Percentiles rank a stretch among this genome's conserved stretches.
Evolutionary conservation across 2,113 vertebrate species (phyloP).

Genomic region (Hyperopisus bebe): DNA sequence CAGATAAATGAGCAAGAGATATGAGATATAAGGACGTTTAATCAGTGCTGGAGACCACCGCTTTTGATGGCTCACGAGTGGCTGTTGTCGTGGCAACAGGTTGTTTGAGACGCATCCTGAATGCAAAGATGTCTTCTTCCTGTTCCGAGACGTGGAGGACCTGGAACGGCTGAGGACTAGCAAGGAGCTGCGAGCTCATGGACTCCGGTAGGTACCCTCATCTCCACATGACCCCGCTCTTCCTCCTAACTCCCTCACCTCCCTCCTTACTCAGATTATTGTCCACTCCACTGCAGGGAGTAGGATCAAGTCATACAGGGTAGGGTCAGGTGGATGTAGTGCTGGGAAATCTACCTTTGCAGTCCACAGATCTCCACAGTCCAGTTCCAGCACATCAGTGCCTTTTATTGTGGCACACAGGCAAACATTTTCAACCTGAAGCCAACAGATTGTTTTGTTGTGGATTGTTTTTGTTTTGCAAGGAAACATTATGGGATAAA

Average conservation of each 20-base stretch:
- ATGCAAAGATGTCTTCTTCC: conserved; percentile 72
- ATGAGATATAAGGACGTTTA: conserved; percentile 23
- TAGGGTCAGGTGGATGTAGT: neutral
- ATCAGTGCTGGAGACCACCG: conserved; percentile 2
- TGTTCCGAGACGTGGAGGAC: conserved; percentile 68
- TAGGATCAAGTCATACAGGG: neutral
- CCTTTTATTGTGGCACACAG: neutral
- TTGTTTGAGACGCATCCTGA: conserved; percentile 72
- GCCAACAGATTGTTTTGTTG: neutral
- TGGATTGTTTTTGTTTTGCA: neutral
- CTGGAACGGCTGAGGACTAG: conserved; percentile 60
- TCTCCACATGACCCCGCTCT: no score
- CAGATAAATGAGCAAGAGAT: conserved; percentile 12
- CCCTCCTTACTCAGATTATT: neutral
- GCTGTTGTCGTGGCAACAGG: conserved; percentile 54
- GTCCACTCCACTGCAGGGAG: neutral
- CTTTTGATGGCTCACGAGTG: conserved; percentile 30
- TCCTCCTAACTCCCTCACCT: neutral
- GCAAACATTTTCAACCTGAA: neutral
- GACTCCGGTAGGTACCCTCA: conserved; percentile 55
- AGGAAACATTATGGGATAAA: neutral
- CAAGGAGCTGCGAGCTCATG: conserved; percentile 62
- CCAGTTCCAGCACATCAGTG: neutral
- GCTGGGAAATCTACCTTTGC: no score
- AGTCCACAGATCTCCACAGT: neutral